These are phyloP conservation scores for Ispidina picta DNA, from an alignment of 2,797 vertebrate species.

Conservation along the genomic window DNA sequence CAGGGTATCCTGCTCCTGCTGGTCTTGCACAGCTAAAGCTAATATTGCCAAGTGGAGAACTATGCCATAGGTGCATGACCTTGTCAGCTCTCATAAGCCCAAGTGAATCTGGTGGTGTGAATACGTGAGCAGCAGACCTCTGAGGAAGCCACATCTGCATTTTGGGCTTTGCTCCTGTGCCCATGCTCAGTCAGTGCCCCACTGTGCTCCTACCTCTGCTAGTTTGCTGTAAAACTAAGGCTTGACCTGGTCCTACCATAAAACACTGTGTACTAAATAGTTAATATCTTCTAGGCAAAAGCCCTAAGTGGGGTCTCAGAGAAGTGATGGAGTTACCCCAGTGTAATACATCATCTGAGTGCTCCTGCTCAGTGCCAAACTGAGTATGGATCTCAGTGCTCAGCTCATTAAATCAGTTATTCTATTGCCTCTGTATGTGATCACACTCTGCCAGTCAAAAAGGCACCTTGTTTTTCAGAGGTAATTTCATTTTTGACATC, in stretches of 20 bases:
- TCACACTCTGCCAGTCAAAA: not conserved
- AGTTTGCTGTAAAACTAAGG: not conserved
- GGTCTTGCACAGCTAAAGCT: slow-evolving; percentile 13
- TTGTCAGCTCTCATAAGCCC: slow-evolving; percentile 42
- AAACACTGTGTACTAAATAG: not conserved
- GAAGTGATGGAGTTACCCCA: not conserved
- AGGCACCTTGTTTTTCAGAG: not conserved
- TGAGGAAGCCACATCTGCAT: not conserved
- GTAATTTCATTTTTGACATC: slow-evolving; percentile 19
- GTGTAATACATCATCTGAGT: not conserved
- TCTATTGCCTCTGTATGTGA: not conserved
- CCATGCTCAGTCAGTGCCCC: rapidly evolving
- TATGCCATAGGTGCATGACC: not conserved
- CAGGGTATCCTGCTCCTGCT: not conserved
- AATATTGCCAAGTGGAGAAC: slow-evolving; percentile 20
- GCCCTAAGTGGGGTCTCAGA: not conserved
- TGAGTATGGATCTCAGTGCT: not conserved
- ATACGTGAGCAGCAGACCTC: not conserved
- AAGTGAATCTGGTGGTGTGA: not conserved
- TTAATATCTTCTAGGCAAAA: not conserved
- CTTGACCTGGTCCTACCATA: no score
- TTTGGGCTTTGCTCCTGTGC: not conserved
- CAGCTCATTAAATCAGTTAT: not conserved
- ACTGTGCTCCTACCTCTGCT: not conserved
- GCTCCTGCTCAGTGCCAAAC: not conserved